Conservation (phyloP, 2,797 vertebrate genomes). For the Sebastes taczanowskii region DNA sequence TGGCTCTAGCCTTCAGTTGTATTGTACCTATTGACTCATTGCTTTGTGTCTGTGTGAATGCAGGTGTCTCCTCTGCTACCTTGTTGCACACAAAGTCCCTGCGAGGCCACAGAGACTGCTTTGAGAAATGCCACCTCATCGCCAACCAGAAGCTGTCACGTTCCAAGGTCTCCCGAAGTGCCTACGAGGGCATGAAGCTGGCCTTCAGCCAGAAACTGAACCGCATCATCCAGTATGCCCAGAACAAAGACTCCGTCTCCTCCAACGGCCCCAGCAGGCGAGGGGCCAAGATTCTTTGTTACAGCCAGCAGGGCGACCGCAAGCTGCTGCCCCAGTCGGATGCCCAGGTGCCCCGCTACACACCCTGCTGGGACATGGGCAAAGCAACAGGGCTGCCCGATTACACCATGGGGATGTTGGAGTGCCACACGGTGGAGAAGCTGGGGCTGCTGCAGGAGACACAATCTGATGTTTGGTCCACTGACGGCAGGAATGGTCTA, state of each 20-base stretch:
- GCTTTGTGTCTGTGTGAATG: conserved; percentile 40
- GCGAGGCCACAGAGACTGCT: conserved; percentile 97
- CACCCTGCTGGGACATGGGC: conserved; percentile 86
- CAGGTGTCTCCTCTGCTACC: conserved; percentile 90
- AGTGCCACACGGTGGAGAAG: conserved; percentile 78
- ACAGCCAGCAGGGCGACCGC: conserved; percentile 87
- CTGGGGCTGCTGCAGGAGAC: conserved; percentile 83
- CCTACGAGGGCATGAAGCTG: conserved; percentile 94
- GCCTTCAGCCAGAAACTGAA: conserved; percentile 94
- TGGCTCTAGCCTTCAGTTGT: not conserved
- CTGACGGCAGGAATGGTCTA: conserved; percentile 70
- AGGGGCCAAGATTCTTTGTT: conserved; percentile 85
- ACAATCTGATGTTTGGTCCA: conserved; percentile 77
- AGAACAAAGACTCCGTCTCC: conserved; percentile 91
- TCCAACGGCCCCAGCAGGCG: conserved; percentile 81
- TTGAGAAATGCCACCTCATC: conserved; percentile 98
- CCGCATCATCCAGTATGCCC: conserved; percentile 95
- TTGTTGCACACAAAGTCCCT: conserved; percentile 94
- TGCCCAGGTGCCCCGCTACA: conserved; percentile 92
- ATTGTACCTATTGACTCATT: not conserved
- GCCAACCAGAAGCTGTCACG: conserved; percentile 95
- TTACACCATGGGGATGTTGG: conserved; percentile 79
- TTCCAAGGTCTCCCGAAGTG: conserved; percentile 90
- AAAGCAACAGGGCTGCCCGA: conserved; percentile 70
- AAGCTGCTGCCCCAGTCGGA: conserved; percentile 89